These are phyloP conservation scores for Heterodera filipjevi DNA, from an alignment of 2,888 invertebrate species.

Conservation along the genomic window DNA sequence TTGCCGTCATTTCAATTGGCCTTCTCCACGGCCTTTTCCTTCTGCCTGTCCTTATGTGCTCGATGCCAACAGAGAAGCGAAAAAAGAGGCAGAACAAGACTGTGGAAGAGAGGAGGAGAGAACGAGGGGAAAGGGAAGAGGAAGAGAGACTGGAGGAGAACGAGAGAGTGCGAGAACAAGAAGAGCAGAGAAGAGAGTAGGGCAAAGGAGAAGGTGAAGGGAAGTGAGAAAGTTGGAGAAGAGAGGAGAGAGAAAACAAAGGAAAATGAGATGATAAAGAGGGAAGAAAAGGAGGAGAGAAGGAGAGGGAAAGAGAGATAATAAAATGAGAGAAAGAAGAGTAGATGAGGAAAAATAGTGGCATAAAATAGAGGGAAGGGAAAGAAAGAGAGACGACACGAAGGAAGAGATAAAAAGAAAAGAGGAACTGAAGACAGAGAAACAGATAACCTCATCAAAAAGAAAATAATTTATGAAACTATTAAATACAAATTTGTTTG, in stretches of 20 bases:
- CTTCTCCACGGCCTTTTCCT: conserved; percentile 50
- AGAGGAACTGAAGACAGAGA: neutral
- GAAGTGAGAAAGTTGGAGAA: neutral
- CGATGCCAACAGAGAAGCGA: conserved; percentile 22
- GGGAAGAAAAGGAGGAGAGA: neutral
- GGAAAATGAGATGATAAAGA: too few relatives aligned
- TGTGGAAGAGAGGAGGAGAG: neutral
- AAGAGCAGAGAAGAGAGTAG: neutral
- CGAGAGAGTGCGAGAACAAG: neutral
- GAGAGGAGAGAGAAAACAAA: too few relatives aligned
- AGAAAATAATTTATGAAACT: too few relatives aligned
- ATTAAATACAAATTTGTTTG: too few relatives aligned
- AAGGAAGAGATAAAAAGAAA: too few relatives aligned
- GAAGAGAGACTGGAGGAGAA: neutral
- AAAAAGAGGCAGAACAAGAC: neutral
- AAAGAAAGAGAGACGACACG: neutral
- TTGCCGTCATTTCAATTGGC: conserved; percentile 45
- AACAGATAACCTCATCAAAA: neutral
- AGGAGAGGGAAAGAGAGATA: too few relatives aligned
- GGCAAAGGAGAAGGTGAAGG: neutral
- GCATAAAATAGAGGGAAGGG: neutral
- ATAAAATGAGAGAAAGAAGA: too few relatives aligned
- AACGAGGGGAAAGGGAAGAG: neutral
- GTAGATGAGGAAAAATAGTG: too few relatives aligned
- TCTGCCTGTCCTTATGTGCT: conserved; percentile 46